A percentile compares a stretch with the other conserved stretches of the same genome.
Conservation (phyloP, 2,797 vertebrate species). For the Falco berigora region DNA sequence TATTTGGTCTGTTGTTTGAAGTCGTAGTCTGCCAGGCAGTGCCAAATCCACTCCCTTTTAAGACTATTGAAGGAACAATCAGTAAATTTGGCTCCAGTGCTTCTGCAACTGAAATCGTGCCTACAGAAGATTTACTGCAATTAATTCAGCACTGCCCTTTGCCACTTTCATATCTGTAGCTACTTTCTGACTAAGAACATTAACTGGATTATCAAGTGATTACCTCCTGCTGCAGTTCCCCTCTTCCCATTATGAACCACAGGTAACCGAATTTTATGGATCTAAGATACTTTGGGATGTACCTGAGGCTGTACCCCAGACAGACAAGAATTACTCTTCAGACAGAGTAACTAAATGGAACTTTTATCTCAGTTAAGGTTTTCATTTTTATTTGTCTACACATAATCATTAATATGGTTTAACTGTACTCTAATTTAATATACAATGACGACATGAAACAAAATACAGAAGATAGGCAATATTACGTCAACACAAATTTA, state of each 20-base stretch:
- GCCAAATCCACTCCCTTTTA: background rate
- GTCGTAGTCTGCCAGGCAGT: background rate
- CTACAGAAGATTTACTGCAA: background rate
- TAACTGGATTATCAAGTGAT: background rate
- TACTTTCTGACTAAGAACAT: background rate
- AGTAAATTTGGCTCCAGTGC: background rate
- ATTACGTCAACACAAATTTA: background rate
- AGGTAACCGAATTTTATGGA: background rate
- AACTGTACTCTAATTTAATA: background rate
- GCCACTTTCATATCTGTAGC: background rate
- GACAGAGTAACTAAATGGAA: background rate
- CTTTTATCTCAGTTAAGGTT: background rate
- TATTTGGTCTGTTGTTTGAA: background rate
- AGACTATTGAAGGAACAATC: background rate
- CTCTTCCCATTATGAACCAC: background rate
- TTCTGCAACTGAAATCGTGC: background rate
- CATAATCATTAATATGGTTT: background rate
- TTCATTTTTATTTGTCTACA: background rate
- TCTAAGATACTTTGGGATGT: background rate
- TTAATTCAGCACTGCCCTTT: conserved; percentile 6
- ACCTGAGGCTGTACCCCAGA: background rate
- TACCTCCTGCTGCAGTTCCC: background rate
- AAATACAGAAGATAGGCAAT: background rate
- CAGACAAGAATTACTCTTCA: background rate
- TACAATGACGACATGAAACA: background rate